Evolutionary conservation across 2,888 invertebrate species (phyloP).

Genomic region (Orchesella flavescens): DNA sequence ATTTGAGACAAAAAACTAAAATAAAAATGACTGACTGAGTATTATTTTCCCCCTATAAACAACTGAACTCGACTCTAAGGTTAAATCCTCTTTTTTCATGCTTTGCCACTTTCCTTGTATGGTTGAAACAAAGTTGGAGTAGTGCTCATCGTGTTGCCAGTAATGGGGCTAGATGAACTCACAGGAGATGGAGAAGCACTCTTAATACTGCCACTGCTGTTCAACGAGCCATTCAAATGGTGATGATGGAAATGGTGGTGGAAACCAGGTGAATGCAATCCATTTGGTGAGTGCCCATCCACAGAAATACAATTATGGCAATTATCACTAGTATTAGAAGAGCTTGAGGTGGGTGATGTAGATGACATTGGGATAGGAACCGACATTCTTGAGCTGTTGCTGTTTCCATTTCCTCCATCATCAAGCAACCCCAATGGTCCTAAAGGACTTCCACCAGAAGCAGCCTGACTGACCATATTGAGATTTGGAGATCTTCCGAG

Average conservation of each 20-base stretch:
- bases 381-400: constrained; percentile 57
- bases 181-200: constrained; percentile 73
- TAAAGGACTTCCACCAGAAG: constrained; percentile 65
- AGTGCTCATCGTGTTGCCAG: constrained; percentile 73
- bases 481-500: constrained; percentile 64
- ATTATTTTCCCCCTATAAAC: constrained; percentile 11
- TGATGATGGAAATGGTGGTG: constrained; percentile 64
- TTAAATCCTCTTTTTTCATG: constrained; percentile 21
- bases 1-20: background rate
- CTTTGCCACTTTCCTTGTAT: constrained; percentile 77
- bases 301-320: constrained; percentile 71
- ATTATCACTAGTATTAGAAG: constrained; percentile 67
- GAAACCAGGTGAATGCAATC: constrained; percentile 56
- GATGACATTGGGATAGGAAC: constrained; percentile 70
- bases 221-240: constrained; percentile 61
- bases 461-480: constrained; percentile 40
- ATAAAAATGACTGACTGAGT: constrained; percentile 53
- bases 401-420: constrained; percentile 44
- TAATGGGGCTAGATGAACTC: constrained; percentile 53
- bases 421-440: constrained; percentile 70
- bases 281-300: constrained; percentile 65
- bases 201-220: constrained; percentile 65
- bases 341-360: constrained; percentile 68
- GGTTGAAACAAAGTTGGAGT: constrained; percentile 83
- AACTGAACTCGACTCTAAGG: background rate